A percentile compares a stretch with the other conserved stretches of the same genome.
phyloP scores from a whole-genome alignment of 2,888 invertebrate species.

The Lasioglossum figueresi region DNA sequence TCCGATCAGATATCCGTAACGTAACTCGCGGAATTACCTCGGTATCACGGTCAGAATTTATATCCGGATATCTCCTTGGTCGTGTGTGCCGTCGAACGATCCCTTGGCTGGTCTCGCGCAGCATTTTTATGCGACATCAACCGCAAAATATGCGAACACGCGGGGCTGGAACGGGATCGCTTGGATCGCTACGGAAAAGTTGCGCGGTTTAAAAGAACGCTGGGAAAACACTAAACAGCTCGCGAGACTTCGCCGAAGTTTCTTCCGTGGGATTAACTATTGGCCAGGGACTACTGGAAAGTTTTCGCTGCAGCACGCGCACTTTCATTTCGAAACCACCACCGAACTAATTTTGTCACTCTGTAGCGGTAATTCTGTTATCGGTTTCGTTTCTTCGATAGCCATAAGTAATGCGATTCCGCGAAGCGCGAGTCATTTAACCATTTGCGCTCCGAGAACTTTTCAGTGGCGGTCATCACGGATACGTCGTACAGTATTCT shows the following conservation, averaged over 20 bases:
- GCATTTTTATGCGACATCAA: slow-evolving; percentile 22
- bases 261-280: slow-evolving; percentile 56
- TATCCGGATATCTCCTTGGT: slow-evolving; percentile 6
- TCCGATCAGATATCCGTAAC: background rate
- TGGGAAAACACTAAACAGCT: slow-evolving; percentile 6
- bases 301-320: slow-evolving; percentile 14
- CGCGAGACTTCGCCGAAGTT: slow-evolving; percentile 34
- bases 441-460: background rate
- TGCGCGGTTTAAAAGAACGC: slow-evolving; percentile 41
- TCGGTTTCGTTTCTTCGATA: background rate
- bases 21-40: slow-evolving; percentile 30
- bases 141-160: slow-evolving; percentile 22
- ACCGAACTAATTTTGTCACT: background rate
- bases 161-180: background rate
- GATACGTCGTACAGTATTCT: background rate
- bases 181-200: slow-evolving; percentile 32
- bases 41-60: slow-evolving; percentile 33
- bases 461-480: background rate
- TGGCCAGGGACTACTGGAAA: slow-evolving; percentile 32
- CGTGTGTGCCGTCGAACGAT: slow-evolving; percentile 16
- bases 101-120: slow-evolving; percentile 11
- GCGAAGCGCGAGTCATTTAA: background rate
- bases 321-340: background rate
- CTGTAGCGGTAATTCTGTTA: background rate
- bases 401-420: background rate